Conservation (phyloP, 1,140 invertebrate species). For the Pogonus chalceus region DNA sequence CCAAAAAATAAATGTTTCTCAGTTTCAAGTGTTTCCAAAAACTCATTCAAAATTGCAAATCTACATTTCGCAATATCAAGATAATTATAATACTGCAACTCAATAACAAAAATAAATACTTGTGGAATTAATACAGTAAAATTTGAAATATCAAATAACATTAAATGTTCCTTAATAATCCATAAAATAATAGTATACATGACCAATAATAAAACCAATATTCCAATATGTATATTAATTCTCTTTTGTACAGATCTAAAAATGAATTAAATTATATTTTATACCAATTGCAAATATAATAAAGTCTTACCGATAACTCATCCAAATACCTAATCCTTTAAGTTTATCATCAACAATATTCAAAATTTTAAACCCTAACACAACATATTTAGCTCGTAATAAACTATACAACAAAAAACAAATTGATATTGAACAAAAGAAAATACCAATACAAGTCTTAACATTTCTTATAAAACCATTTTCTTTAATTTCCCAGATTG, state of each 20-base stretch:
- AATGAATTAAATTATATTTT: conserved; percentile 6
- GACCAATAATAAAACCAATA: neutral
- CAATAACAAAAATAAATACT: conserved; percentile 9
- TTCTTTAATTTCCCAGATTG: neutral
- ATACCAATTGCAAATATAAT: neutral
- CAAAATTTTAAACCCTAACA: conserved; percentile 15
- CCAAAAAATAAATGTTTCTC: conserved; percentile 4
- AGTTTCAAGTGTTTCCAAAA: conserved; percentile 14
- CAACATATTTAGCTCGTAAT: conserved; percentile 11
- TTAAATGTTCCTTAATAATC: neutral
- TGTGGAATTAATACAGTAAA: neutral
- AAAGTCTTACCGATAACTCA: conserved; percentile 14
- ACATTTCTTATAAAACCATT: conserved; percentile 12
- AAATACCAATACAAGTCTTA: conserved; percentile 1
- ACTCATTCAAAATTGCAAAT: conserved; percentile 17
- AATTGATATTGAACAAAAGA: conserved; percentile 10
- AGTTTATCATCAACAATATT: conserved; percentile 17
- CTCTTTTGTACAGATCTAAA: conserved; percentile 9
- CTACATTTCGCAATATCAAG: conserved; percentile 11
- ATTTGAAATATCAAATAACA: neutral
- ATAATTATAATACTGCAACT: conserved; percentile 15
- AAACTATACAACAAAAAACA: conserved; percentile 8
- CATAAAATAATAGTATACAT: neutral
- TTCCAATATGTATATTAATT: conserved; percentile 8
- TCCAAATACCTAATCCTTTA: conserved; percentile 14